Base-by-base conservation (phyloP, 1,140 invertebrate species). In the Neotoxoptera formosana region DNA sequence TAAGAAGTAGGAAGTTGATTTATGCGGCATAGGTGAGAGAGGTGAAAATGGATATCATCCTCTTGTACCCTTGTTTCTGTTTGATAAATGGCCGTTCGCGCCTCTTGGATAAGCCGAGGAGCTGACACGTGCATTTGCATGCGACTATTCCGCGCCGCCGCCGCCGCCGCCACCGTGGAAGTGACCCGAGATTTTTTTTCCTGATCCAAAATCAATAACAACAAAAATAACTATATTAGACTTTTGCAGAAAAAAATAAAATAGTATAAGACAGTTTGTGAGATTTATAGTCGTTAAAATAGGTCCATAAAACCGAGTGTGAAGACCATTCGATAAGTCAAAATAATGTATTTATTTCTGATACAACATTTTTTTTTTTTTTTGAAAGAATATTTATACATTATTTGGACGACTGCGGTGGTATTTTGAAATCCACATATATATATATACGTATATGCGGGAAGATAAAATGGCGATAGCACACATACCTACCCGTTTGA, bases 1-100 rank as follows among this genome's bases (percentile, higher is more conserved):
- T 93, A 93, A 93, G 91, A 93, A 93, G 34, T 86, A 14, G 48
- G 81, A 86, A 86, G 81, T 84, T 93, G 91, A 93, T 93, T 93
- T 93, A 93, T 93, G 91, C 81, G 53, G 34, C 76, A 41, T 86
- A 93, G 81, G 76, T 41, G 91, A 84, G 91, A 56, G 81, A 86
- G 76, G 81, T 51, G 91, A 30, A 86, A 93, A 93, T 36, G 76
- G 30, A 92, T 84, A 81, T 91, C 90, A 91, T 91, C 90, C 25
- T 47, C 25, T 47, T 14, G 17, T 81, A 92, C 47, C 91, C 60
- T 51, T 92, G 91, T 92, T 92, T 83, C n/a, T 20, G 67, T 83
- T 48, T 92, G 91, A 92, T 92, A 84, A 81, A 92, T 83, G 76
- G 76, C 20, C 45, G 53, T 91, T 47, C 25, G 60, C 20, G 41